Evolutionary conservation across 2,797 vertebrate species (phyloP), one percentile per base, ranked within the genome.

Genomic region (Chelidonichthys spinosus): DNA sequence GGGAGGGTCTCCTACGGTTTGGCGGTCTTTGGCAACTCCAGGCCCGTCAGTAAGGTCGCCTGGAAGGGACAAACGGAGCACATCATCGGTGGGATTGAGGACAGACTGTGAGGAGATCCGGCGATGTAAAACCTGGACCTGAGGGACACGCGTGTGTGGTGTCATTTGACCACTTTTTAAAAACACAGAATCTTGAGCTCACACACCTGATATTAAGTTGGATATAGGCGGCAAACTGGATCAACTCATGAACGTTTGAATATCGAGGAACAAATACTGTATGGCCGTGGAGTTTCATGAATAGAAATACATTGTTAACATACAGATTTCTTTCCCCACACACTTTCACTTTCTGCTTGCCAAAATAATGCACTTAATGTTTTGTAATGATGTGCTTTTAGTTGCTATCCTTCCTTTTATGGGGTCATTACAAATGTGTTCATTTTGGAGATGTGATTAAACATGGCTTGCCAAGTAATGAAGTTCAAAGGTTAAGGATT

Each of bases 11-110:
- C 83, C 85, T 88, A 93, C 92, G 90, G 94, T 81, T 93, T 93
- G 76, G 88, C 87, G 82, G 86, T 95, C 79, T 96, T 96, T 78
- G 98, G 97, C 84, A 99, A 93, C 85, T 98, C 97, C 92, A 99
- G 86, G 82, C 98, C 98, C 0, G 97, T 98, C 74, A 96, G 93
- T 87, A 99, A 88, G 49, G 97, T 99, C 90, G 97, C 97, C 98
- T 99, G 90, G 11, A 72, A 82, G 4, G 84, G 82, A 93, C 50
- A 90, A 89, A 79, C 44, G 78, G 32, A 84, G 65, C 50, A 63
- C 49, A 44, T 63, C 63, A 18, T 32, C n/a, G 6, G 7, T 4
- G 54, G 32, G 13, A 54, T 18, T 3, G 52, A 73, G 55, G 43
- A 36, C 52, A 11, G 62, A 46, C 65, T 44, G 56, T 5, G n/a